These are phyloP conservation scores for Epirrita christyi DNA, from an alignment of 2,888 invertebrate genomes.

Conservation along the genomic window DNA sequence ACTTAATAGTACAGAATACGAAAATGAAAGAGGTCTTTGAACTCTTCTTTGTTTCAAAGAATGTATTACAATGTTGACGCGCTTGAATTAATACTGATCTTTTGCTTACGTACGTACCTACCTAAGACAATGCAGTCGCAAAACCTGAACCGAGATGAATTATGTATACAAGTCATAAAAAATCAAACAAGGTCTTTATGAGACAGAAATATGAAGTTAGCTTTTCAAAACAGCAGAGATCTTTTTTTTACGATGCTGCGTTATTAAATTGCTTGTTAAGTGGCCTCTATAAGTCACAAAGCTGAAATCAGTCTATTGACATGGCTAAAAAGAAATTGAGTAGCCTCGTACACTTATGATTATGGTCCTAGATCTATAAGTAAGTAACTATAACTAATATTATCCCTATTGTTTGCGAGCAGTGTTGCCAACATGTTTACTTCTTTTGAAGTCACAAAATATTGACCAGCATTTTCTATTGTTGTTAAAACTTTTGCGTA, in stretches of 20 bases:
- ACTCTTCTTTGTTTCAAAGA: neutral
- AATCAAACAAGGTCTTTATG: neutral
- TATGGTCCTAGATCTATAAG: neutral
- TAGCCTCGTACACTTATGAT: constrained; percentile 15
- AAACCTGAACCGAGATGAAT: too few species aligned
- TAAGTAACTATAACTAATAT: constrained; percentile 2
- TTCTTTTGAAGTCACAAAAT: too few species aligned
- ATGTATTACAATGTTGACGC: neutral
- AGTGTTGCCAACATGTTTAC: neutral
- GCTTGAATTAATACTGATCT: neutral
- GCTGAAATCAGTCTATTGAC: too few species aligned
- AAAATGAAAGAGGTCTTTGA: neutral
- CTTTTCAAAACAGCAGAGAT: neutral
- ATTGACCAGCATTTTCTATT: too few species aligned
- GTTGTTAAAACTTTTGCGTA: too few species aligned
- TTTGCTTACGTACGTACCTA: neutral
- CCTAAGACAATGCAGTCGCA: too few species aligned
- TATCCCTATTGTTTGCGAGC: neutral
- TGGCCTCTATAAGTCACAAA: too few species aligned
- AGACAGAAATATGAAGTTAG: neutral
- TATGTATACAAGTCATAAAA: too few species aligned
- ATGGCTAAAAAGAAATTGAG: too few species aligned
- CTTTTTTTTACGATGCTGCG: neutral
- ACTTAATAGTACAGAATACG: too few species aligned
- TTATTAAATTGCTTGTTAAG: constrained; percentile 15